Evolutionary conservation across 2,797 vertebrate genomes (phyloP).

Genomic region (Pipistrellus kuhlii): DNA sequence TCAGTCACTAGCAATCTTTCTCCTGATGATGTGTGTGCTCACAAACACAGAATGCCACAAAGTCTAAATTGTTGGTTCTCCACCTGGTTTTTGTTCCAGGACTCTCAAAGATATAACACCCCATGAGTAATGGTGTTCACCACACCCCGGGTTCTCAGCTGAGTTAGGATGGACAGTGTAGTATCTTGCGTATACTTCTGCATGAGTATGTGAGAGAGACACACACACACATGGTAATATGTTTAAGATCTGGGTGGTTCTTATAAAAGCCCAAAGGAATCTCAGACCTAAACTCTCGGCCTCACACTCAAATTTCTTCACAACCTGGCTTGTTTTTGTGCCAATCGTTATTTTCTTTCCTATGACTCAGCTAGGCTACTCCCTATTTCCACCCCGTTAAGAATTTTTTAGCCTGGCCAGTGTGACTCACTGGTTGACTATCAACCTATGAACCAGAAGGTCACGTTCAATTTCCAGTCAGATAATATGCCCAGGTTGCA

Average conservation of each 20-base stretch:
- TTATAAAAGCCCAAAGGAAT: neutral
- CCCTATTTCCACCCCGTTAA: neutral
- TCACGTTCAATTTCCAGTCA: too few species aligned
- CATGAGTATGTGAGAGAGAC: neutral
- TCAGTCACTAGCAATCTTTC: neutral
- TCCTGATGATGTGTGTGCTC: neutral
- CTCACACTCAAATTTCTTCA: neutral
- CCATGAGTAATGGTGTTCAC: neutral
- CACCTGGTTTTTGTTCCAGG: neutral
- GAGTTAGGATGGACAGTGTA: neutral
- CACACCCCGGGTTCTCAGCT: neutral
- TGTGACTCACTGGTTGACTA: too few species aligned
- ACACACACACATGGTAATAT: neutral
- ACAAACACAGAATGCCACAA: neutral
- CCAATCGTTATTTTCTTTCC: neutral
- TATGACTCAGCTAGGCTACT: neutral
- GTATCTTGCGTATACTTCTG: fast-evolving
- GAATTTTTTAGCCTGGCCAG: neutral
- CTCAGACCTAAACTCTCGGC: neutral
- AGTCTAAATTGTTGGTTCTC: neutral
- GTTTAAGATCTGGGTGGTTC: neutral
- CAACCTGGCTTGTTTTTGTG: neutral
- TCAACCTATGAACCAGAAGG: too few species aligned
- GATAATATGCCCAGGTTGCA: too few species aligned
- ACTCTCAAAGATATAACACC: neutral